Evolutionary conservation across 2,797 vertebrate species (phyloP).

Genomic region (Fundulus diaphanus): DNA sequence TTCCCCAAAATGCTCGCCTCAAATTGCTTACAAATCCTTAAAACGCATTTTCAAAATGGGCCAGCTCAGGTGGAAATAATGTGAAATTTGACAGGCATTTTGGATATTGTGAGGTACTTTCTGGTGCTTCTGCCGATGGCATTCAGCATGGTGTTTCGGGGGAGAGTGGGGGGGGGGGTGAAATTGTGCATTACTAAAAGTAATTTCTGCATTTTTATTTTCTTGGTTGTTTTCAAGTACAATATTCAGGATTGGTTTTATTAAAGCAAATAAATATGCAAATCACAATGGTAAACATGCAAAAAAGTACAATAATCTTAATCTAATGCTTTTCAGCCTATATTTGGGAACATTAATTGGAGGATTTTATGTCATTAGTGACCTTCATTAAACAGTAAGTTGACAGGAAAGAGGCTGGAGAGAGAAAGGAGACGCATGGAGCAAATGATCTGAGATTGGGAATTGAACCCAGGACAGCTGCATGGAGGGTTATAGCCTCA

Average conservation of each 20-base stretch:
- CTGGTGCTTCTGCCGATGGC: not conserved
- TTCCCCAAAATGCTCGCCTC: not conserved
- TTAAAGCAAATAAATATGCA: not conserved
- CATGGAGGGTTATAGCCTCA: too few relatives aligned
- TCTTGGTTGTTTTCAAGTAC: not conserved
- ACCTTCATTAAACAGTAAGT: too few relatives aligned
- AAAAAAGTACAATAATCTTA: not conserved
- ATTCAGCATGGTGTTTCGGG: not conserved
- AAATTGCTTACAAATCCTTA: conserved; percentile 8
- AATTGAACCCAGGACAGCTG: too few relatives aligned
- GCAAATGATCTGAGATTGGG: too few relatives aligned
- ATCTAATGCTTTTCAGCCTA: not conserved
- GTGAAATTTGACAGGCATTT: not conserved
- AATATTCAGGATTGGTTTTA: not conserved
- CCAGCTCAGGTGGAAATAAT: not conserved
- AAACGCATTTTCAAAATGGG: not conserved
- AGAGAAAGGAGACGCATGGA: too few relatives aligned
- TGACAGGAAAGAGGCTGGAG: too few relatives aligned
- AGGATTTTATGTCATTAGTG: not conserved
- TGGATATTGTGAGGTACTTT: not conserved
- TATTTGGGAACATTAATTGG: not conserved
- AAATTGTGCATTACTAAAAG: not conserved
- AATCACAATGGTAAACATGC: not conserved
- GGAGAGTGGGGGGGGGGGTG: too few relatives aligned
- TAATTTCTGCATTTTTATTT: not conserved